A percentile compares a stretch with the other conserved stretches of the same genome.
Conservation (phyloP, 2,888 invertebrate species). For the Spisula solida region DNA sequence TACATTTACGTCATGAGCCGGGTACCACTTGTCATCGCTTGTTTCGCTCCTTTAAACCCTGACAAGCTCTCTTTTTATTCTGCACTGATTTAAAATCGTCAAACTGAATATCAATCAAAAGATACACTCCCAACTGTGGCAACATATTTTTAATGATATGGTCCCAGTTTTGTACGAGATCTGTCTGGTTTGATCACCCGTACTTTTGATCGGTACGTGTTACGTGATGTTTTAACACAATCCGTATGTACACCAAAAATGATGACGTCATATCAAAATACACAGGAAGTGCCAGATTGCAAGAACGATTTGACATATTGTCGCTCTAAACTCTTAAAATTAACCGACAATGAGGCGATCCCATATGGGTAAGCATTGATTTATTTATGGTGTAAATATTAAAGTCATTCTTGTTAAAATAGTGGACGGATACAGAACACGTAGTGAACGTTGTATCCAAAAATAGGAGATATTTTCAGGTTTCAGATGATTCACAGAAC, state of each 20-base stretch:
- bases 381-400: not conserved
- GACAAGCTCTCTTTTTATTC: too few species aligned
- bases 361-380: conserved; percentile 63
- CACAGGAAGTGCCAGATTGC: conserved; percentile 66
- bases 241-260: conserved; percentile 36
- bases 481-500: too few species aligned
- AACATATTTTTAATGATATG: too few species aligned
- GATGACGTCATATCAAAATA: conserved; percentile 59
- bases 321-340: not conserved
- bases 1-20: too few species aligned
- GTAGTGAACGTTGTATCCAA: too few species aligned
- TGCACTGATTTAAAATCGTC: too few species aligned
- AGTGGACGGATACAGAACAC: not conserved
- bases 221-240: not conserved
- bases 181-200: not conserved
- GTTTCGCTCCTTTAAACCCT: too few species aligned
- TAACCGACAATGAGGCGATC: conserved; percentile 67
- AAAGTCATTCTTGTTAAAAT: not conserved
- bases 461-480: too few species aligned
- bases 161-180: too few species aligned
- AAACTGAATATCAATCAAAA: too few species aligned
- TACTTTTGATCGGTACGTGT: not conserved
- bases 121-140: too few species aligned
- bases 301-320: conserved; percentile 6
- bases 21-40: too few species aligned